phyloP scores from a whole-genome alignment of 2,113 vertebrate species.

The Sisor rabdophorus region DNA sequence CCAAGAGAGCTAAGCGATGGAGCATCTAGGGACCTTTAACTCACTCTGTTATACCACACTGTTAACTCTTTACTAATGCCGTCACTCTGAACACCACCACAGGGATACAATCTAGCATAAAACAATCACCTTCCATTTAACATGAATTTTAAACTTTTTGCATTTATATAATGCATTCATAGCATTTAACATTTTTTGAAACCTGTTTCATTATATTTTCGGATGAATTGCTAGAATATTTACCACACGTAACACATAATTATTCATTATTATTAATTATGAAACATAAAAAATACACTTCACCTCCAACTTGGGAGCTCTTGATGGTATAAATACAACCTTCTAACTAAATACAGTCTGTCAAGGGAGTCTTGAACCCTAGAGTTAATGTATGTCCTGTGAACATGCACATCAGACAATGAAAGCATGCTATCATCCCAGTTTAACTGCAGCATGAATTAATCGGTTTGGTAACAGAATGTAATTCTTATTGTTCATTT shows the following conservation, averaged over 20 bases:
- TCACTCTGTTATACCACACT: constrained; percentile 33
- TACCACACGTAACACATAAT: neutral
- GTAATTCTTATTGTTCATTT: neutral
- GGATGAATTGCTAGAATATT: neutral
- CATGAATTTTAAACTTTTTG: neutral
- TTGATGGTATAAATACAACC: too few relatives aligned
- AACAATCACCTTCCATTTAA: neutral
- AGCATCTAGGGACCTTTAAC: constrained; percentile 37
- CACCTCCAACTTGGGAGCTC: too few relatives aligned
- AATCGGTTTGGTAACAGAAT: neutral
- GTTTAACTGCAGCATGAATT: neutral
- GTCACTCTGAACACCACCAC: constrained; percentile 10
- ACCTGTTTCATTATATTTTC: neutral
- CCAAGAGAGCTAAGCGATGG: constrained; percentile 22
- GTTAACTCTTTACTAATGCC: constrained; percentile 32
- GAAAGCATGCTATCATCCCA: neutral
- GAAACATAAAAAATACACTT: too few relatives aligned
- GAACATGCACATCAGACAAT: neutral
- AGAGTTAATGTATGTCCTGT: neutral
- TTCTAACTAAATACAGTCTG: too few relatives aligned
- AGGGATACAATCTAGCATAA: neutral
- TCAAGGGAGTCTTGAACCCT: too few relatives aligned
- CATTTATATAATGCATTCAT: neutral
- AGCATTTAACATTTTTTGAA: neutral
- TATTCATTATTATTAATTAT: too few relatives aligned